Conservation (phyloP, 2,113 vertebrate genomes). For the Hemiscyllium ocellatum region DNA sequence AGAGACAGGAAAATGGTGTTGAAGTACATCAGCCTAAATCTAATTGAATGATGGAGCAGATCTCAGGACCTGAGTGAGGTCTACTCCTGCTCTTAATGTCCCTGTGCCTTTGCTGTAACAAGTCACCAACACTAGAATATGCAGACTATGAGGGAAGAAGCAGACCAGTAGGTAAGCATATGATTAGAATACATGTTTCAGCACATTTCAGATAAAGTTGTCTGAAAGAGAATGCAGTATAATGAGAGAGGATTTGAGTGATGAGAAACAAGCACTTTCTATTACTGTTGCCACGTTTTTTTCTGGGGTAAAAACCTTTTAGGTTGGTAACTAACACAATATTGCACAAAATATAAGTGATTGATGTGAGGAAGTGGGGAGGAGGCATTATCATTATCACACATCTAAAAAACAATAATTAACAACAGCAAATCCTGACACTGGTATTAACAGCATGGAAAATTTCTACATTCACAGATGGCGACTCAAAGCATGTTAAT, state of each 20-base stretch:
- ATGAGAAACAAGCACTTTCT: not conserved
- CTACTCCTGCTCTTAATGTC: not conserved
- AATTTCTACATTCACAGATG: constrained; percentile 16
- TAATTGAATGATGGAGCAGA: not conserved
- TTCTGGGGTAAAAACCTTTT: not conserved
- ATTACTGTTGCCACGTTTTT: not conserved
- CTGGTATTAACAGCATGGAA: not conserved
- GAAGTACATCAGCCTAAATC: not conserved
- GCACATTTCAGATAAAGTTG: not conserved
- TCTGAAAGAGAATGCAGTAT: not conserved
- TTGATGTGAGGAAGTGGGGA: constrained; percentile 4
- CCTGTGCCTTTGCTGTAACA: not conserved
- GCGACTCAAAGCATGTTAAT: constrained; percentile 1
- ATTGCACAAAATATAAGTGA: not conserved
- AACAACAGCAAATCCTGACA: not conserved
- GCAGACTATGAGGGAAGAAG: not conserved
- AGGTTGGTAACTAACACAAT: not conserved
- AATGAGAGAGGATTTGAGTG: not conserved
- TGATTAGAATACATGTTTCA: not conserved
- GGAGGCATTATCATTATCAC: not conserved
- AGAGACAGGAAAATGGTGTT: not conserved
- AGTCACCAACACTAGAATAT: not conserved
- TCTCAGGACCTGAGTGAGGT: not conserved
- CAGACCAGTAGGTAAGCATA: not conserved
- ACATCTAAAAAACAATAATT: not conserved